phyloP scores from a whole-genome alignment of 2,113 vertebrate species.

The Chrysemys picta region DNA sequence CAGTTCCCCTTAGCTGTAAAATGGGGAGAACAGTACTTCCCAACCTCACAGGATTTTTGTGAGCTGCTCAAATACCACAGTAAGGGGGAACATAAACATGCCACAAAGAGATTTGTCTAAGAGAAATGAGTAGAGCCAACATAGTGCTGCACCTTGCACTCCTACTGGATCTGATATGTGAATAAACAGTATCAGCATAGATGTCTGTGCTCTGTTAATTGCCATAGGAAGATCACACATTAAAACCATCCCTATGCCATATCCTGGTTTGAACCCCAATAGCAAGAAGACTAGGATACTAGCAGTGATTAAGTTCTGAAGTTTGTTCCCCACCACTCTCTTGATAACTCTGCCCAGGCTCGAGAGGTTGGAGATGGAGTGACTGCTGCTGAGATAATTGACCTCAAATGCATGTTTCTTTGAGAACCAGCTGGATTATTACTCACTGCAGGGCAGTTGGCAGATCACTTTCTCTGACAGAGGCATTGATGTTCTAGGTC shows the following conservation, averaged over 20 bases:
- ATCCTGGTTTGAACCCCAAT: slow-evolving; percentile 35
- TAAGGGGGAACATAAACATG: slow-evolving; percentile 71
- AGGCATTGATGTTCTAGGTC: background rate
- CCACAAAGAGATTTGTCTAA: slow-evolving; percentile 72
- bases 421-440: background rate
- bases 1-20: slow-evolving; percentile 62
- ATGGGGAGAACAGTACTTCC: slow-evolving; percentile 59
- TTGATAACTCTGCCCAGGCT: slow-evolving; percentile 12
- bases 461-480: background rate
- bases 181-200: slow-evolving; percentile 57
- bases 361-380: slow-evolving; percentile 20
- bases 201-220: slow-evolving; percentile 15
- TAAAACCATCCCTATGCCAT: slow-evolving; percentile 31
- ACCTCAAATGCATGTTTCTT: slow-evolving; percentile 11
- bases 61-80: slow-evolving; percentile 47
- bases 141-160: slow-evolving; percentile 53
- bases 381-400: background rate
- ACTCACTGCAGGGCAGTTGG: background rate
- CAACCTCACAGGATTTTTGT: background rate
- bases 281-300: slow-evolving; percentile 22
- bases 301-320: background rate
- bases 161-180: slow-evolving; percentile 45
- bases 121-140: slow-evolving; percentile 68
- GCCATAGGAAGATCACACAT: background rate
- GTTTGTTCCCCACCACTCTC: slow-evolving; percentile 10